These are phyloP conservation scores for Chymomyza fuscimana DNA, from an alignment of 2,888 invertebrate species.

Conservation along the genomic window DNA sequence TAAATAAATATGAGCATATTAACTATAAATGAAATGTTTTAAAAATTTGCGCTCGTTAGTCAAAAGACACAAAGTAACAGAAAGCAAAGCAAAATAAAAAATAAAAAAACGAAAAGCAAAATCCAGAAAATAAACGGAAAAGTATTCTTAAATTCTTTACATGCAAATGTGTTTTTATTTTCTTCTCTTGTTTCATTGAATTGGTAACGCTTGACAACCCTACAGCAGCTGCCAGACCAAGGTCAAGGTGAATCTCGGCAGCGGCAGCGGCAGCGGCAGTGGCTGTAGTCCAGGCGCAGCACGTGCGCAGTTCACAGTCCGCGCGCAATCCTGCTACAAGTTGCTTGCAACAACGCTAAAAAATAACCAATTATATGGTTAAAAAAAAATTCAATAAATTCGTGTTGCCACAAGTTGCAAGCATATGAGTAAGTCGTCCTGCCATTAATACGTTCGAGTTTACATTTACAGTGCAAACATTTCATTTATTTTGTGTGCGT, in stretches of 20 bases:
- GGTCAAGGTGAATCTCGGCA: conserved; percentile 32
- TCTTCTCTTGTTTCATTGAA: conserved; percentile 19
- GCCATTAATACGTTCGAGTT: not conserved
- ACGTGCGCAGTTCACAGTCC: not conserved
- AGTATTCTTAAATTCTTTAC: conserved; percentile 71
- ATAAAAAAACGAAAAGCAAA: conserved; percentile 28
- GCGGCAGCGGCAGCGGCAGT: not conserved
- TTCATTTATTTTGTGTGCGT: not conserved
- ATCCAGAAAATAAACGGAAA: conserved; percentile 48
- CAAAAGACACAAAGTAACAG: conserved; percentile 26
- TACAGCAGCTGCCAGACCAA: conserved; percentile 21
- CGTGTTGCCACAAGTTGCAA: not conserved
- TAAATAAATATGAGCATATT: conserved; percentile 24
- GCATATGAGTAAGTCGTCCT: not conserved
- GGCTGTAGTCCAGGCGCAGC: not conserved
- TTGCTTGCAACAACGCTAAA: not conserved
- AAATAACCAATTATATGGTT: not conserved
- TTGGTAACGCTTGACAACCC: conserved; percentile 23
- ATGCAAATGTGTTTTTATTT: conserved; percentile 25
- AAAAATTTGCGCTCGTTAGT: conserved; percentile 61
- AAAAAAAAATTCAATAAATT: not conserved
- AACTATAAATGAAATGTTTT: conserved; percentile 44
- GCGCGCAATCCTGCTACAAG: not conserved
- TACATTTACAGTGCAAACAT: not conserved
- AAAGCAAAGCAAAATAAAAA: conserved; percentile 28